phyloP scores from a whole-genome alignment of 2,797 vertebrate genomes.

The Cyclopterus lumpus region DNA sequence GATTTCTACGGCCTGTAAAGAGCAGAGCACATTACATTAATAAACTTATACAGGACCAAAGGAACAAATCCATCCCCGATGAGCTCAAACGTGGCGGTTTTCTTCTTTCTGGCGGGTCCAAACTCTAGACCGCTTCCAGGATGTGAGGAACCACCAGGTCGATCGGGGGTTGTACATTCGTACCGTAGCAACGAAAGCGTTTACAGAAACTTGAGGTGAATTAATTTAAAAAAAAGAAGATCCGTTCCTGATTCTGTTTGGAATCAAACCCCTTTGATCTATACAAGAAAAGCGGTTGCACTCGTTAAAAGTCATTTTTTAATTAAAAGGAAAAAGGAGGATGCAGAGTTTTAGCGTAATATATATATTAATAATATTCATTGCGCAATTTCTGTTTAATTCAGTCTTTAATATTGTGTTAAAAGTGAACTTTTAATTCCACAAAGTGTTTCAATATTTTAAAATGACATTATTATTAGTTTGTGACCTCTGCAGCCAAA shows the following conservation, averaged over 20 bases:
- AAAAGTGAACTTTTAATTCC: neutral
- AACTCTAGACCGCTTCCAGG: neutral
- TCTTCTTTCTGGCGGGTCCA: neutral
- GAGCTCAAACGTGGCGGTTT: neutral
- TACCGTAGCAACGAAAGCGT: neutral
- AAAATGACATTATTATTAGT: too few relatives aligned
- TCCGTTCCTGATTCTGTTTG: too few relatives aligned
- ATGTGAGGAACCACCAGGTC: neutral
- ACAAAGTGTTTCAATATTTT: neutral
- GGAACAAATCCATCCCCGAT: neutral
- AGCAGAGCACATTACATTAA: neutral
- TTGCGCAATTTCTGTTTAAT: neutral
- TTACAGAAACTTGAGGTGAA: neutral
- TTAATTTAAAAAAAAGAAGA: too few relatives aligned
- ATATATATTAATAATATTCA: too few relatives aligned
- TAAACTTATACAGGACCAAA: neutral
- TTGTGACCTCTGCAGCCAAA: neutral
- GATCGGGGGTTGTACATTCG: neutral
- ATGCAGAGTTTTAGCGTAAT: too few relatives aligned
- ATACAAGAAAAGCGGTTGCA: too few relatives aligned
- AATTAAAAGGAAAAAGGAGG: too few relatives aligned
- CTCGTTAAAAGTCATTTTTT: too few relatives aligned
- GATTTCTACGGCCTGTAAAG: constrained; percentile 31
- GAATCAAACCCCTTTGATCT: too few relatives aligned
- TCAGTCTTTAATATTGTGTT: neutral